Evolutionary conservation across 2,113 vertebrate genomes (phyloP), one percentile per base, ranked within the genome.

Genomic region (Trachemys scripta): DNA sequence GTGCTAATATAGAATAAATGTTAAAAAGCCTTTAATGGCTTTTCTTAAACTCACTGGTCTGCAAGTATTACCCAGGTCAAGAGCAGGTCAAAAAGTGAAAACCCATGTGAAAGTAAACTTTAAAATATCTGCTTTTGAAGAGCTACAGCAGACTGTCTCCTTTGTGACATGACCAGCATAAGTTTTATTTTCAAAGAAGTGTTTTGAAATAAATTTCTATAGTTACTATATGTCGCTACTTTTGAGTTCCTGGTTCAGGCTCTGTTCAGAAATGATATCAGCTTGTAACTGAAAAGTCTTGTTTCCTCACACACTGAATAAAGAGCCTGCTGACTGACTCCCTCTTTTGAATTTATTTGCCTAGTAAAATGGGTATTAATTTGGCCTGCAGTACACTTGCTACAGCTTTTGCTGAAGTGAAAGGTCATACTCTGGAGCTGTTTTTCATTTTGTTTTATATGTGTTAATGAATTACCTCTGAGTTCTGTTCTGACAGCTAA

Each of bases 61-160:
- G 98, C 97, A 98, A 98, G 98, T 97, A 98, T 97, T 98, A 98
- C 97, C 80, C 97, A 98, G 98, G 98, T 98, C 98, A 98, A 98
- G 98, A 98, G 98, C 98, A 98, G 99, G 98, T 99, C 99, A 99
- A 98, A 98, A 98, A 98, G 98, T 98, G 98, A 98, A 98, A 98
- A 98, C 97, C 96, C 98, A 98, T 98, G 98, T 98, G 98, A 98
- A 99, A 98, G 98, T 98, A 98, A 98, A 98, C 98, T 98, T 98
- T 98, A 97, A 97, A 98, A 97, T 98, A 98, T 98, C 98, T 98
- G 98, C 97, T 98, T 98, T 98, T 97, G 97, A 98, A 98, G 97
- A 98, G 93, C 84, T 92, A 56, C 83, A 98, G 98, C 97, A 96
- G 90, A 98, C 97, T 97, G 97, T 97, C 98, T 98, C 96, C 85